phyloP scores from a whole-genome alignment of 2,888 invertebrate genomes.

The Leptarthrus brevirostris region DNA sequence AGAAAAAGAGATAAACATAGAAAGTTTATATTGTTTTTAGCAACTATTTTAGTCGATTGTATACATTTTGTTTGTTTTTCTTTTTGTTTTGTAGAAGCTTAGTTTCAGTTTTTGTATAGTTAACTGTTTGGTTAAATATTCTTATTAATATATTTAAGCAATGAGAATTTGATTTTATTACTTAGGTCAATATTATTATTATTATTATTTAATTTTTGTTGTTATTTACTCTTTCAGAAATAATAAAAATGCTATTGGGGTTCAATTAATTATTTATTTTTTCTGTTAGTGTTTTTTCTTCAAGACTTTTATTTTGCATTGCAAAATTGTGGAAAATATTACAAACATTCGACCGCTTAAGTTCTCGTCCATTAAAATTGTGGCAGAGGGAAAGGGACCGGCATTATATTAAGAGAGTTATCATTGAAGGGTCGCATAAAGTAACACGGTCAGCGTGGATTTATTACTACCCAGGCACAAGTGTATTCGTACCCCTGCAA shows the following conservation, averaged over 20 bases:
- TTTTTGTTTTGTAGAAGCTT: neutral
- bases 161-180: neutral
- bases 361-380: no score
- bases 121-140: neutral
- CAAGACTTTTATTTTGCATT: no score
- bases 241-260: conserved; percentile 34
- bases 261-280: conserved; percentile 15
- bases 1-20: no score
- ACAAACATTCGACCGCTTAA: no score
- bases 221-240: conserved; percentile 29
- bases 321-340: no score
- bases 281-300: neutral
- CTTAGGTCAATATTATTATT: neutral
- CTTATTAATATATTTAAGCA: neutral
- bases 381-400: no score
- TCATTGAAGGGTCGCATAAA: no score
- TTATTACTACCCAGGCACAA: no score
- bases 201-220: conserved; percentile 39
- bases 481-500: no score
- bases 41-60: neutral
- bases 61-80: neutral
- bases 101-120: neutral
- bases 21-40: no score
- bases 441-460: no score
- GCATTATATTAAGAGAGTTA: no score